Conservation (phyloP, 1,140 invertebrate genomes). For the Neodiprion pinetum region DNA sequence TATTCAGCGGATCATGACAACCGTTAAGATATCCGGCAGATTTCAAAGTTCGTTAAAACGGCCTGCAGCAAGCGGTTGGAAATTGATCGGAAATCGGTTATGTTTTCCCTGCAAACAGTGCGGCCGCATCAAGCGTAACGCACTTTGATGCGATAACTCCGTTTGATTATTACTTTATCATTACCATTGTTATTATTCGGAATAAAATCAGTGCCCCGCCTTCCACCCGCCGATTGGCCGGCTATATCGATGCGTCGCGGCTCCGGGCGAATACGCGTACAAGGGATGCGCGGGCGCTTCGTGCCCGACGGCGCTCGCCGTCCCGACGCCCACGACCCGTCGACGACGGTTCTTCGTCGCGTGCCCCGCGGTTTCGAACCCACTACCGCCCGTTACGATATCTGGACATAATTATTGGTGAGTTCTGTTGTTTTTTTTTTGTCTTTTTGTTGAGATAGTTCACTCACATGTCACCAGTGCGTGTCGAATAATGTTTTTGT, state of each 20-base stretch:
- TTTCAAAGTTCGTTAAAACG: too few relatives aligned
- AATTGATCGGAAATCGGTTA: neutral
- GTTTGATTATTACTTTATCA: neutral
- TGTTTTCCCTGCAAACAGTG: neutral
- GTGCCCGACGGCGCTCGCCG: slow-evolving; percentile 37
- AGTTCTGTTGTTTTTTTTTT: slow-evolving; percentile 36
- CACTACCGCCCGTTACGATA: slow-evolving; percentile 49
- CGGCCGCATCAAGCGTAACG: neutral
- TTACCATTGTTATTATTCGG: slow-evolving; percentile 10
- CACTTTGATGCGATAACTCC: neutral
- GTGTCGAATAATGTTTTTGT: neutral
- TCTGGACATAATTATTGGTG: slow-evolving; percentile 64
- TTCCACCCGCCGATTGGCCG: slow-evolving; percentile 51
- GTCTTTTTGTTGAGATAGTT: slow-evolving; percentile 9
- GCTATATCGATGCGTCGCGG: slow-evolving; percentile 55
- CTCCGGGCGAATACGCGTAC: slow-evolving; percentile 40
- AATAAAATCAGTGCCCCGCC: slow-evolving; percentile 41
- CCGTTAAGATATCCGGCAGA: too few relatives aligned
- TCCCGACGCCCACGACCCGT: slow-evolving; percentile 29
- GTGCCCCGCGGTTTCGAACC: slow-evolving; percentile 53
- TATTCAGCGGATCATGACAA: too few relatives aligned
- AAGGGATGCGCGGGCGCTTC: slow-evolving; percentile 41
- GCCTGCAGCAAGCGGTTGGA: neutral
- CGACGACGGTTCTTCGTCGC: slow-evolving; percentile 58
- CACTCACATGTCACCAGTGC: neutral